These are phyloP conservation scores for Drosophila mulleri DNA, from an alignment of 2,888 invertebrate genomes.

Conservation along the genomic window DNA sequence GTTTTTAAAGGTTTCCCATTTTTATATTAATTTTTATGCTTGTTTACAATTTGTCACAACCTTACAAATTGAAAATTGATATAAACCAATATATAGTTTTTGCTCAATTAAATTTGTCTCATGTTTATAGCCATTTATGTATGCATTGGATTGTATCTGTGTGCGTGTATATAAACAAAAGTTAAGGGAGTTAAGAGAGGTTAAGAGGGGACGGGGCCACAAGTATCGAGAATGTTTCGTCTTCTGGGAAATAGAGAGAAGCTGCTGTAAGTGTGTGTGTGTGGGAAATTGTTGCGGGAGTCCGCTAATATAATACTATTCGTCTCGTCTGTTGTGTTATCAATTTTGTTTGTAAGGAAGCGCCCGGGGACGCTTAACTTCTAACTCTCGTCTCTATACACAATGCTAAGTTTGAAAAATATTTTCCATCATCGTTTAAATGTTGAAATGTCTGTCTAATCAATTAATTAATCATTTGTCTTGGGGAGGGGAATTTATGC, in stretches of 20 bases:
- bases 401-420: conserved; percentile 81
- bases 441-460: conserved; percentile 59
- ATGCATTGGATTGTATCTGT: conserved; percentile 18
- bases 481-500: conserved; percentile 38
- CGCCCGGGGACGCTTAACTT: conserved; percentile 54
- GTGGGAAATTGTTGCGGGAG: conserved; percentile 43
- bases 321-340: conserved; percentile 52
- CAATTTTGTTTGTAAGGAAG: conserved; percentile 74
- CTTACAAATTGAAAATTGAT: conserved; percentile 85
- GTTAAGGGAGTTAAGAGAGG: conserved; percentile 13
- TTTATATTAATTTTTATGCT: conserved; percentile 74
- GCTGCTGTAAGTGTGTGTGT: conserved; percentile 11
- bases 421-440: conserved; percentile 67
- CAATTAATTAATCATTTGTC: conserved; percentile 37
- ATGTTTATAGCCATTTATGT: conserved; percentile 42
- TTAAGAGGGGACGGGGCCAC: conserved; percentile 4
- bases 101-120: conserved; percentile 58
- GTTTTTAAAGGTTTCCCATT: conserved; percentile 69
- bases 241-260: conserved; percentile 21
- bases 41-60: conserved; percentile 85
- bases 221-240: conserved; percentile 39
- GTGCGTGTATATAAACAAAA: conserved; percentile 33
- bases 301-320: conserved; percentile 67
- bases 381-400: conserved; percentile 64
- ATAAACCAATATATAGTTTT: conserved; percentile 74